Percentiles rank a stretch among this genome's conserved stretches.
phyloP scores from a whole-genome alignment of 2,113 vertebrate genomes.

The Pterocles gutturalis region DNA sequence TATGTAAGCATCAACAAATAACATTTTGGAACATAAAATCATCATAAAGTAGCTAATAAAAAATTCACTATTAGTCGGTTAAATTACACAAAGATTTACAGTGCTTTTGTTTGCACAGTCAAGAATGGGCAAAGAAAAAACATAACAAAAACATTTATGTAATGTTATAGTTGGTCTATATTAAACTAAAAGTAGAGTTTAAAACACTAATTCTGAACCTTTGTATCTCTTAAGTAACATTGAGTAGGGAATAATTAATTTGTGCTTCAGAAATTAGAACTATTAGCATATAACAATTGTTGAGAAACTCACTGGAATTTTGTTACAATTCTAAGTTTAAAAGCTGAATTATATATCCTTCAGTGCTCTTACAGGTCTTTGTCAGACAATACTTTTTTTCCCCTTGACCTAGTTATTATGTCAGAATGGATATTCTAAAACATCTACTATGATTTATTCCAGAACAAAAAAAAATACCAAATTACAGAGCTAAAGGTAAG shows the following conservation, averaged over 20 bases:
- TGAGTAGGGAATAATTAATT: background rate
- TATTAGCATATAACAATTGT: background rate
- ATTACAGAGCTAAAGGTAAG: background rate
- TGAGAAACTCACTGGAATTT: background rate
- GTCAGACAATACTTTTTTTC: background rate
- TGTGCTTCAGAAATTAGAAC: background rate
- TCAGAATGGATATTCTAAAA: background rate
- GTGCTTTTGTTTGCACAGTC: rapidly evolving
- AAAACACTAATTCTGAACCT: background rate
- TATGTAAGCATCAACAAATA: background rate
- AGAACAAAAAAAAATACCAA: background rate
- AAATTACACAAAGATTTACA: background rate
- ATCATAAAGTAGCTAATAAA: background rate
- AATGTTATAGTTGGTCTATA: too few species aligned
- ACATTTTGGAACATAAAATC: background rate
- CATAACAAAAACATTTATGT: background rate
- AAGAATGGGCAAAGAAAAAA: background rate
- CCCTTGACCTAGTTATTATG: background rate
- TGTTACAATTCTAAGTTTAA: background rate
- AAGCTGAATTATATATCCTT: background rate
- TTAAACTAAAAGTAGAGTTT: background rate
- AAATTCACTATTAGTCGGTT: background rate
- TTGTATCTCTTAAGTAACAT: background rate
- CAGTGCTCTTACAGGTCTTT: background rate
- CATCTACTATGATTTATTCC: background rate